phyloP scores from a whole-genome alignment of 2,797 vertebrate species.

The Anabas testudineus region DNA sequence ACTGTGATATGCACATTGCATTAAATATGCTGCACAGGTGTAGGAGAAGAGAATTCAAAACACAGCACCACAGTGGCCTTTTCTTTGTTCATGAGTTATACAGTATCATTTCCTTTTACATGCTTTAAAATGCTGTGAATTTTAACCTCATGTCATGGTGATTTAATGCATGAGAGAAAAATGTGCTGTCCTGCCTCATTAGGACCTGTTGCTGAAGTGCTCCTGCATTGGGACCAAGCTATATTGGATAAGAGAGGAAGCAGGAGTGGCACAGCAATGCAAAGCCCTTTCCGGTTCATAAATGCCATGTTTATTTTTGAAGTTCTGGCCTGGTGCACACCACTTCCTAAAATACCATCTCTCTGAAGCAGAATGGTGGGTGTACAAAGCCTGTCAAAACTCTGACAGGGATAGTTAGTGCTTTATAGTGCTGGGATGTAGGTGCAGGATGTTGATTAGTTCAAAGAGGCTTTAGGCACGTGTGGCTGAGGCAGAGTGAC shows the following conservation, averaged over 20 bases:
- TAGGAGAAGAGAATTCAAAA: too few relatives aligned
- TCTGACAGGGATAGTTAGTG: conserved; percentile 63
- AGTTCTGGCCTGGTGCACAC: conserved; percentile 69
- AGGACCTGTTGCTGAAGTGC: conserved; percentile 55
- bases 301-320: conserved; percentile 81
- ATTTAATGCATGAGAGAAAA: conserved; percentile 40
- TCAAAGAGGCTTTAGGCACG: conserved; percentile 60
- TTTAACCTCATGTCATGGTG: conserved; percentile 13
- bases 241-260: conserved; percentile 67
- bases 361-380: conserved; percentile 71
- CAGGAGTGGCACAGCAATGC: conserved; percentile 64
- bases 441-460: conserved; percentile 60
- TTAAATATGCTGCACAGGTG: background rate
- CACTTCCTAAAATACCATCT: conserved; percentile 74
- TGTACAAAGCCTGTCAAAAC: conserved; percentile 61
- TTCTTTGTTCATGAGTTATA: background rate
- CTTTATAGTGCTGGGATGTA: conserved; percentile 57
- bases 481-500: conserved; percentile 50
- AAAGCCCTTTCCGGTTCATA: conserved; percentile 74
- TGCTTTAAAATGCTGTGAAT: background rate
- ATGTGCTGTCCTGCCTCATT: conserved; percentile 51
- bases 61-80: background rate
- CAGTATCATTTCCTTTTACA: background rate
- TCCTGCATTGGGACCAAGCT: conserved; percentile 41
- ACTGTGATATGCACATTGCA: background rate